These are phyloP conservation scores for Cassiopea andromeda DNA, from an alignment of 30 jellyfish, hydroid and myxozoan species.

Conservation along the genomic window DNA sequence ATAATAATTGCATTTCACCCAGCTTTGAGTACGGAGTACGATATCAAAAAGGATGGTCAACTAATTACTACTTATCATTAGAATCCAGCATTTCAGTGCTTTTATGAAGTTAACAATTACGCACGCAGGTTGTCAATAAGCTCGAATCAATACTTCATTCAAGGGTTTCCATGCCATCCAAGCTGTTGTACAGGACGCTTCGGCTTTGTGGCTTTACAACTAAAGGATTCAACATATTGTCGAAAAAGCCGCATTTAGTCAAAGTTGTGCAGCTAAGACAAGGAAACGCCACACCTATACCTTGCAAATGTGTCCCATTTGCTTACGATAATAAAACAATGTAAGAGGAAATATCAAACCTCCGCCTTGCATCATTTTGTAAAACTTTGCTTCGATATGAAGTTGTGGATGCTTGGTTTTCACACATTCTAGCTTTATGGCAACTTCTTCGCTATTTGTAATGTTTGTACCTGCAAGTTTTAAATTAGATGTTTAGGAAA, in stretches of 20 bases:
- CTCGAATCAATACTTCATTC: conserved; percentile 11
- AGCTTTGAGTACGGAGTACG: background rate
- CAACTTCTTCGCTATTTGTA: conserved; percentile 94
- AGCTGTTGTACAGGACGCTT: background rate
- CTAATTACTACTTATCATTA: background rate
- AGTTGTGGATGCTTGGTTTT: conserved; percentile 97
- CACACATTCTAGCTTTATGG: conserved; percentile 93
- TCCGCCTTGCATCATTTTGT: conserved; percentile 99
- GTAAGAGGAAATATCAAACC: conserved; percentile 37
- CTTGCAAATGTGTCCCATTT: too few species aligned
- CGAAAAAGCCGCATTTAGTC: background rate
- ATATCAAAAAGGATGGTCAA: background rate
- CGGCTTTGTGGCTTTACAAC: background rate
- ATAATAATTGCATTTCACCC: background rate
- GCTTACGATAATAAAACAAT: background rate
- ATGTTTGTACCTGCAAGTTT: conserved; percentile 83
- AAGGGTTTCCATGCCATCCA: conserved; percentile 63
- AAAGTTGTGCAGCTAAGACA: background rate
- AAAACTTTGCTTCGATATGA: conserved; percentile 98
- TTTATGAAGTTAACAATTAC: background rate
- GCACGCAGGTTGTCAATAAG: background rate
- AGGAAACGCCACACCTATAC: too few species aligned
- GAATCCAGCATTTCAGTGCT: background rate
- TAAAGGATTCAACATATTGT: background rate
- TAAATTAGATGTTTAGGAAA: background rate